A percentile compares a stretch with the other conserved stretches of the same genome.
phyloP scores from a whole-genome alignment of 2,888 invertebrate species.

The Pantelozetes paolii region DNA sequence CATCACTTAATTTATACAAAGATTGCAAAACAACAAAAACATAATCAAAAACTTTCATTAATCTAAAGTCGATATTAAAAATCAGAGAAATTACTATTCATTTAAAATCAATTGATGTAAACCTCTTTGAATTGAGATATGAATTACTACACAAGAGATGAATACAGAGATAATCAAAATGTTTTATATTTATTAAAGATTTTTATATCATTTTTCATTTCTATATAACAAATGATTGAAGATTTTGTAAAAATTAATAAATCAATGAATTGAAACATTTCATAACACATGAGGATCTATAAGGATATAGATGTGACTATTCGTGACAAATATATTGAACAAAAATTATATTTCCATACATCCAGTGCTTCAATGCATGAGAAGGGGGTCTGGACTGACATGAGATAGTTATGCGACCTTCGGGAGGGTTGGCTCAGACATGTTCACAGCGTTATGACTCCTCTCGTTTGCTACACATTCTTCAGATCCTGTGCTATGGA shows the following conservation, averaged over 20 bases:
- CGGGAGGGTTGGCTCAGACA: conserved; percentile 14
- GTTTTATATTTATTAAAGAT: background rate
- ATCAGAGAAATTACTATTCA: too few species aligned
- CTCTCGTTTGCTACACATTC: background rate
- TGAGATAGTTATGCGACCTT: conserved; percentile 12
- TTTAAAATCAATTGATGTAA: too few species aligned
- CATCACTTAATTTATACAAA: too few species aligned
- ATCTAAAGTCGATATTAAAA: too few species aligned
- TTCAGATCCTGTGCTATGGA: background rate
- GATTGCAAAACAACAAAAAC: too few species aligned
- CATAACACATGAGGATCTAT: background rate
- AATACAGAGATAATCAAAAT: background rate
- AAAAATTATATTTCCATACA: conserved; percentile 11
- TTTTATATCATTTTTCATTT: conserved; percentile 24
- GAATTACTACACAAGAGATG: too few species aligned
- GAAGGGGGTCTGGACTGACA: background rate
- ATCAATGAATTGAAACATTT: conserved; percentile 20
- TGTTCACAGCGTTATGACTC: background rate
- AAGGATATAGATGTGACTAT: background rate
- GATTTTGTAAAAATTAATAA: conserved; percentile 7
- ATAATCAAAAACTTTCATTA: too few species aligned
- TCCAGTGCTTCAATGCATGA: background rate
- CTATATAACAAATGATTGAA: background rate
- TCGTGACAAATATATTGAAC: conserved; percentile 14
- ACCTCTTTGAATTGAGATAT: too few species aligned